phyloP scores from a whole-genome alignment of 2,888 invertebrate species.

The Brachyptera putata region DNA sequence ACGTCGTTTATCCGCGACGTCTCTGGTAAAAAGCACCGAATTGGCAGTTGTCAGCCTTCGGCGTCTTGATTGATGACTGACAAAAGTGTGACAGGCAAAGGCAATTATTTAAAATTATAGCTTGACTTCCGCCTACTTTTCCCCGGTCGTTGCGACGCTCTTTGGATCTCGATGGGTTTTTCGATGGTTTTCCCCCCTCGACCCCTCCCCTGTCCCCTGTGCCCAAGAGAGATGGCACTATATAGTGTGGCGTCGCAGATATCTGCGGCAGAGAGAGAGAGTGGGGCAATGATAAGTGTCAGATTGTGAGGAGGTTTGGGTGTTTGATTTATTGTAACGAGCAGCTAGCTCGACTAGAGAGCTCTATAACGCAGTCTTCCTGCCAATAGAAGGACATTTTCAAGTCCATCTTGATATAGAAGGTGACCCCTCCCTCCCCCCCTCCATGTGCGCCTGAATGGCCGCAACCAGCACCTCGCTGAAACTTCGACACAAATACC shows the following conservation, averaged over 20 bases:
- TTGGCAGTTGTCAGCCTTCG: constrained; percentile 30
- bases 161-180: constrained; percentile 16
- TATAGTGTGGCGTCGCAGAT: background rate
- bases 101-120: constrained; percentile 33
- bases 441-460: background rate
- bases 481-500: background rate
- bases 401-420: constrained; percentile 20
- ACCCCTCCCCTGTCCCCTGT: too few species aligned
- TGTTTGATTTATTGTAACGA: constrained; percentile 27
- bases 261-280: too few species aligned
- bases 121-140: constrained; percentile 23
- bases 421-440: background rate
- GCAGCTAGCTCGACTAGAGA: constrained; percentile 7
- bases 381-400: constrained; percentile 17
- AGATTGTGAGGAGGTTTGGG: constrained; percentile 30
- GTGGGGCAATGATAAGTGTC: constrained; percentile 28
- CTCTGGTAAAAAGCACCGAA: constrained; percentile 20
- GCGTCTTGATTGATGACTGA: constrained; percentile 30
- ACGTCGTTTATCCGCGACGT: background rate
- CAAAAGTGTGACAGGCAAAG: constrained; percentile 27
- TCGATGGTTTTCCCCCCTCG: constrained; percentile 13
- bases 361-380: constrained; percentile 17
- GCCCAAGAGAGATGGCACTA: constrained; percentile 4
- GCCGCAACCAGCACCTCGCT: background rate
- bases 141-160: constrained; percentile 22